Evolutionary conservation across 2,797 vertebrate species (phyloP).

Genomic region (Acestrorhynchus altus): DNA sequence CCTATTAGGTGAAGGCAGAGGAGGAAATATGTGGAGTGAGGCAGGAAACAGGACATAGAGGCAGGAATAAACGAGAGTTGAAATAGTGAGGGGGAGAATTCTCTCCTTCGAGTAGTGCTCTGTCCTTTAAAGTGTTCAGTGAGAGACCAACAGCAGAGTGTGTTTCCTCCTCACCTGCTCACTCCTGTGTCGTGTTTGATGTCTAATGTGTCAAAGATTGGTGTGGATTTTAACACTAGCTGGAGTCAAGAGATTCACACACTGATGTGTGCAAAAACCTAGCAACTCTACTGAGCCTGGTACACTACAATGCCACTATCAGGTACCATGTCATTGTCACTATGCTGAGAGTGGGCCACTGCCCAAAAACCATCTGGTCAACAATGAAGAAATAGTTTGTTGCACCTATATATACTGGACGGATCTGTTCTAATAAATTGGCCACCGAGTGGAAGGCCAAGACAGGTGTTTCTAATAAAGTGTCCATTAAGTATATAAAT

Average conservation of each 20-base stretch:
- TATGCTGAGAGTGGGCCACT: not conserved
- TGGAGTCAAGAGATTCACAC: not conserved
- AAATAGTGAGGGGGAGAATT: constrained; percentile 70
- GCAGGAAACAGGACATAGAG: constrained; percentile 77
- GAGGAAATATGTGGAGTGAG: constrained; percentile 71
- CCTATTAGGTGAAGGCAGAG: constrained; percentile 57
- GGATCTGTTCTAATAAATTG: not conserved
- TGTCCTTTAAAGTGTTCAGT: constrained; percentile 53
- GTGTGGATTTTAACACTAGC: not conserved
- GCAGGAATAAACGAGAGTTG: constrained; percentile 74
- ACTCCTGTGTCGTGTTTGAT: not conserved
- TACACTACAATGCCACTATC: not conserved
- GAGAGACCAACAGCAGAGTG: not conserved
- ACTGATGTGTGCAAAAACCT: too few species aligned
- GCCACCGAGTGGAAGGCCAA: not conserved
- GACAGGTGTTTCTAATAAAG: not conserved
- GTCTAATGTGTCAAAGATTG: not conserved
- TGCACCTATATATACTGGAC: too few species aligned
- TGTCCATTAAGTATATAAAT: not conserved
- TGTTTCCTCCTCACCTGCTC: not conserved
- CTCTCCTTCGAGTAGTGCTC: constrained; percentile 57
- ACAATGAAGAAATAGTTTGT: too few species aligned
- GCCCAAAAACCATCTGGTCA: not conserved
- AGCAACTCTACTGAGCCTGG: too few species aligned
- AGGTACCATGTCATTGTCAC: not conserved